Evolutionary conservation across 2,113 vertebrate species (phyloP).

Genomic region (Scortum barcoo): DNA sequence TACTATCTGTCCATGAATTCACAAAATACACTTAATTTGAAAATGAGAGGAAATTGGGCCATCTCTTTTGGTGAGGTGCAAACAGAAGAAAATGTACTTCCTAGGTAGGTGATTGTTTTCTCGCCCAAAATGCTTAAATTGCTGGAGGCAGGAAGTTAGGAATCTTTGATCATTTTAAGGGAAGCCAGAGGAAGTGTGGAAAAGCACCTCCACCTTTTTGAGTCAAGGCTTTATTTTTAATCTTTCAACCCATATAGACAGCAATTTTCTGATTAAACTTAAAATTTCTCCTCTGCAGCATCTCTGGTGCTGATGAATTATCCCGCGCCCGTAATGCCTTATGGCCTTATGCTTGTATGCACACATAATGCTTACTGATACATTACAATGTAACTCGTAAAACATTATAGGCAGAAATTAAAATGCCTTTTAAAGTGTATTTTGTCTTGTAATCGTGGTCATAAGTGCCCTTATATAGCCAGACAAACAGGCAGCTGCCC

Average conservation of each 20-base stretch:
- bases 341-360: background rate
- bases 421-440: constrained; percentile 5
- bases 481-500: constrained; percentile 36
- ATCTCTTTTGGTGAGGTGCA: constrained; percentile 13
- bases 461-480: constrained; percentile 15
- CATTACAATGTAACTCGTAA: constrained; percentile 16
- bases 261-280: background rate
- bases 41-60: constrained; percentile 50
- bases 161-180: constrained; percentile 37
- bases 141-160: constrained; percentile 17
- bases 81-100: constrained; percentile 51
- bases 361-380: constrained; percentile 21
- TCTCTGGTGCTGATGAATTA: background rate
- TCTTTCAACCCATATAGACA: background rate
- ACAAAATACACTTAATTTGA: constrained; percentile 46
- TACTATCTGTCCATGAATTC: background rate
- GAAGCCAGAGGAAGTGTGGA: background rate
- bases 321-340: background rate
- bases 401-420: constrained; percentile 5
- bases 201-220: background rate
- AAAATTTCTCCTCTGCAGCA: background rate
- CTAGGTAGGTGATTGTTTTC: constrained; percentile 25
- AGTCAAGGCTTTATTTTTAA: constrained; percentile 2
- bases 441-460: constrained; percentile 1
- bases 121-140: constrained; percentile 46